Conservation (phyloP, 2,113 vertebrate genomes). For the Gadus chalcogrammus region DNA sequence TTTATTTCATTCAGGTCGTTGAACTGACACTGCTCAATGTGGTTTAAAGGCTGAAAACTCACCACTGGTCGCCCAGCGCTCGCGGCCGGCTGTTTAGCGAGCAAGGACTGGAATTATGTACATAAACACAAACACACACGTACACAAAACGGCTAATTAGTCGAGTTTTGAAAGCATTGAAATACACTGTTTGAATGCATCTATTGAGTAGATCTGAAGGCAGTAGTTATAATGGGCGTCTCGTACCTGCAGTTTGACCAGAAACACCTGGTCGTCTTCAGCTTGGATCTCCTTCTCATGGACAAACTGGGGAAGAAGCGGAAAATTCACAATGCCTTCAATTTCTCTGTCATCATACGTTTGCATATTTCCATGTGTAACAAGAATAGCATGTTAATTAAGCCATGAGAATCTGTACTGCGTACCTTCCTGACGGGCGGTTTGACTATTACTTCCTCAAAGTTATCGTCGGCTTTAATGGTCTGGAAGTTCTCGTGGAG, state of each 20-base stretch:
- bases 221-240: neutral
- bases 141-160: neutral
- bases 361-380: too few relatives aligned
- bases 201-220: neutral
- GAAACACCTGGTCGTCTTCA: slow-evolving; percentile 98
- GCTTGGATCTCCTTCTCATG: slow-evolving; percentile 97
- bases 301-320: slow-evolving; percentile 82
- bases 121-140: neutral
- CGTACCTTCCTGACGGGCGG: slow-evolving; percentile 95
- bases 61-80: slow-evolving; percentile 93
- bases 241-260: slow-evolving; percentile 93
- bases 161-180: neutral
- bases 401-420: neutral
- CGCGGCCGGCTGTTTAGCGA: slow-evolving; percentile 91
- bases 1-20: too few relatives aligned
- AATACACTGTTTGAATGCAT: neutral
- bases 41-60: slow-evolving; percentile 57
- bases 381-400: neutral
- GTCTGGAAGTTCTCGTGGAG: slow-evolving; percentile 96
- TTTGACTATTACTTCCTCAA: slow-evolving; percentile 93
- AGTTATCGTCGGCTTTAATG: slow-evolving; percentile 89
- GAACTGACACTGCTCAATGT: too few relatives aligned
- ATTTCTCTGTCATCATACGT: too few relatives aligned
- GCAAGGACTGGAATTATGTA: slow-evolving; percentile 80
- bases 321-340: neutral